phyloP scores from a whole-genome alignment of 2,888 invertebrate species.

The Incurvaria masculella region DNA sequence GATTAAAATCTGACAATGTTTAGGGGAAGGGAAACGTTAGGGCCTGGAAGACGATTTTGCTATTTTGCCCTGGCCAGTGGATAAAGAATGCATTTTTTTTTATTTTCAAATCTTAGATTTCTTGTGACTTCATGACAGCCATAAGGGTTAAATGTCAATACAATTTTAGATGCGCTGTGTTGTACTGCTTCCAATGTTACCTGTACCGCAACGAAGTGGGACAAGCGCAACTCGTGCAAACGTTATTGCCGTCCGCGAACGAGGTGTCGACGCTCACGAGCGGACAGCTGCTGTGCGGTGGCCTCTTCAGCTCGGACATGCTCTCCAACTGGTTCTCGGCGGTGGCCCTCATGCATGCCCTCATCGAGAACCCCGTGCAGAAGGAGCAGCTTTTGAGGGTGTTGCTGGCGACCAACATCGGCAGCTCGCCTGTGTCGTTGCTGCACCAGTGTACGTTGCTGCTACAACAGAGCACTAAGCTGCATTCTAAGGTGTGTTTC shows the following conservation, averaged over 20 bases:
- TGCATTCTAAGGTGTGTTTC: constrained; percentile 67
- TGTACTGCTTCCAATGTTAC: constrained; percentile 97
- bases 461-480: constrained; percentile 76
- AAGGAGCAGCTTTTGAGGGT: constrained; percentile 92
- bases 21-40: no score
- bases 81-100: no score
- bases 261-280: constrained; percentile 70
- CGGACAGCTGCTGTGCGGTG: constrained; percentile 91
- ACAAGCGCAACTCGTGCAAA: constrained; percentile 86
- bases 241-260: constrained; percentile 82
- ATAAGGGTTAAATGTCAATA: neutral
- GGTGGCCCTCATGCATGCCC: constrained; percentile 84
- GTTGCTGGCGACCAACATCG: constrained; percentile 79
- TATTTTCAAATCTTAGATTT: no score
- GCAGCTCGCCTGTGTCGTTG: constrained; percentile 83
- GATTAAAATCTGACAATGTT: no score
- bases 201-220: constrained; percentile 89
- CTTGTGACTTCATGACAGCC: no score
- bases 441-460: constrained; percentile 85
- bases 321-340: constrained; percentile 96
- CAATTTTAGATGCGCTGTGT: constrained; percentile 83
- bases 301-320: constrained; percentile 83
- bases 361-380: constrained; percentile 79
- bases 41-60: no score
- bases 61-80: neutral